Evolutionary conservation across 2,797 vertebrate species (phyloP).

Genomic region (Trachops cirrhosus): DNA sequence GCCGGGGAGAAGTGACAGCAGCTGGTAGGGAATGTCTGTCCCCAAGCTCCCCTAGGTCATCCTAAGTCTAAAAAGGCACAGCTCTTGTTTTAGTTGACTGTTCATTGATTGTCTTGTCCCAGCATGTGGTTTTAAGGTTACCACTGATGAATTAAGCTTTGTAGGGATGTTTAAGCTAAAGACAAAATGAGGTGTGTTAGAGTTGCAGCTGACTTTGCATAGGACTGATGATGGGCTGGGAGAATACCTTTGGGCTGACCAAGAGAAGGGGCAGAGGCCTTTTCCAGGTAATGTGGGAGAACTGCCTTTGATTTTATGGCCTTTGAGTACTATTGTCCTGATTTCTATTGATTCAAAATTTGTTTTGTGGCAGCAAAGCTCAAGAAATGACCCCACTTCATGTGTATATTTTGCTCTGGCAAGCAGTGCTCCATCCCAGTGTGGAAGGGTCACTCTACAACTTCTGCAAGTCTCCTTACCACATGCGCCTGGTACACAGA

Average conservation of each 20-base stretch:
- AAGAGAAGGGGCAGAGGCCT: not conserved
- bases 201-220: not conserved
- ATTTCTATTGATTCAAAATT: not conserved
- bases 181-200: not conserved
- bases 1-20: not conserved
- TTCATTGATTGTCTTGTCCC: not conserved
- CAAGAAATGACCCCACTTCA: not conserved
- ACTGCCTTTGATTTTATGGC: not conserved
- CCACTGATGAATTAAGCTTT: not conserved
- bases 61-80: not conserved
- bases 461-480: not conserved
- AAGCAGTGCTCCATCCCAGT: not conserved
- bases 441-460: not conserved
- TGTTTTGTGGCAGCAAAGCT: not conserved
- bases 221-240: not conserved
- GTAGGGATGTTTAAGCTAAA: not conserved
- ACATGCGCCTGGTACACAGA: rapidly evolving
- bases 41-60: not conserved
- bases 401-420: not conserved
- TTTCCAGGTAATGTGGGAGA: not conserved
- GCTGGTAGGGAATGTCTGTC: not conserved
- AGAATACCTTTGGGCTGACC: not conserved
- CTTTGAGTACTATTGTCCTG: not conserved
- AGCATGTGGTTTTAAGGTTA: not conserved
- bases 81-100: not conserved